Conservation (phyloP, 2,797 vertebrate genomes). For the Perodicticus potto region DNA sequence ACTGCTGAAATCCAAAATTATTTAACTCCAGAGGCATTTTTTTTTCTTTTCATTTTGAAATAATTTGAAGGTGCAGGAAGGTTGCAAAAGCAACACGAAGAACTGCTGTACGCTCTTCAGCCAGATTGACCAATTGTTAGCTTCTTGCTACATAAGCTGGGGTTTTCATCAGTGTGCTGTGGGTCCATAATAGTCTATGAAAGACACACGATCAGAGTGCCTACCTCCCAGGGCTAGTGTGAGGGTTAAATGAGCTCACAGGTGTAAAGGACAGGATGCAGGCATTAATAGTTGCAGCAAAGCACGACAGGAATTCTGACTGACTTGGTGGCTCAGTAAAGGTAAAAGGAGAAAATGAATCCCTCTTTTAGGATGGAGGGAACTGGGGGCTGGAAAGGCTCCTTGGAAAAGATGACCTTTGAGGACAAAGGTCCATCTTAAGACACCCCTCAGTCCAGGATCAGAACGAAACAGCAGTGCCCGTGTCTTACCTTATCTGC, state of each 20-base stretch:
- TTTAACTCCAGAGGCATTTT: background rate
- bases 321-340: fast-evolving
- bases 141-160: background rate
- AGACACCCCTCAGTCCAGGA: background rate
- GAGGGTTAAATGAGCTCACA: background rate
- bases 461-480: background rate
- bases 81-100: constrained; percentile 2
- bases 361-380: too few relatives aligned
- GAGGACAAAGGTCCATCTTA: background rate
- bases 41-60: constrained; percentile 52
- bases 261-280: background rate
- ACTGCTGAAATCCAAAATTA: constrained; percentile 1
- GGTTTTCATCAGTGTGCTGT: background rate
- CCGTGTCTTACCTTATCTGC: fast-evolving
- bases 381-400: fast-evolving
- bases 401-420: background rate
- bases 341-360: background rate
- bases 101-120: background rate
- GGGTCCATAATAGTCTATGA: background rate
- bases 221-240: background rate
- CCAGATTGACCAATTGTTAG: background rate
- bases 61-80: constrained; percentile 13
- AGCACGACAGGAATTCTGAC: background rate
- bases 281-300: background rate
- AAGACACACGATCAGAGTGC: background rate